Base-by-base conservation (phyloP, 2,113 vertebrate species). In the Lagopus leucura region DNA sequence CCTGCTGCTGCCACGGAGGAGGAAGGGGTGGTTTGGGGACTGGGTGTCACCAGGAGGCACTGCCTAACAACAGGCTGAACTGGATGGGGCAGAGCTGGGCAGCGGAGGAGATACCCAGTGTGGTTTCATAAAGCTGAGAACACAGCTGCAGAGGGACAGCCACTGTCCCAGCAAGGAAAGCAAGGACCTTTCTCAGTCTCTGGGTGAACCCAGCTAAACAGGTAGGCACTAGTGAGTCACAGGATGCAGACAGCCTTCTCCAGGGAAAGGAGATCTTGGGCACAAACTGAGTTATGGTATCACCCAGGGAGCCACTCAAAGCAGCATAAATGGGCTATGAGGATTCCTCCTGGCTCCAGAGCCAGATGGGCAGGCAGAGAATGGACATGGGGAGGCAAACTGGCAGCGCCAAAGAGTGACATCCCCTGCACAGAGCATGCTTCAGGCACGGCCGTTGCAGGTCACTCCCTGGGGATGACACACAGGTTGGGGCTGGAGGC, bases 361-460 rank as follows among this genome's bases (percentile, higher is more conserved):
- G 67, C 64, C 75, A 52, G 11, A 57, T 13, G 4, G 21, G 28
- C 1, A 5, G 54, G 54, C 1, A 0, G 57, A 32, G 17, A 76
- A 82, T 28, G 57, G 77, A 65, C 55, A 71, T 48, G 6, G 54
- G 21, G 57, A 28, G 55, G 12, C 73, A 54, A 70, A 45, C 55
- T 0, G 0, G 42, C 0, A 0, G 13, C 58, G 58, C 50, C 0
- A 0, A 74, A 47, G 57, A 58, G 32, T 86, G 70, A 80, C 18
- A 4, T 86, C 76, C 71, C 81, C 64, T 15, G 22, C 55, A 55
- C 70, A 0, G 0, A 87, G 82, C 66, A 58, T 0, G 2, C 71
- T 85, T 43, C 11, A 1, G 0, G 22, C 34, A 12, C 17, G 67
- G 76, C 36, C 0, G 3, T 69, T 52, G 89, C 74, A 72, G 52